Evolutionary conservation across 2,888 invertebrate species (phyloP).

Genomic region (Drosophila mettleri): DNA sequence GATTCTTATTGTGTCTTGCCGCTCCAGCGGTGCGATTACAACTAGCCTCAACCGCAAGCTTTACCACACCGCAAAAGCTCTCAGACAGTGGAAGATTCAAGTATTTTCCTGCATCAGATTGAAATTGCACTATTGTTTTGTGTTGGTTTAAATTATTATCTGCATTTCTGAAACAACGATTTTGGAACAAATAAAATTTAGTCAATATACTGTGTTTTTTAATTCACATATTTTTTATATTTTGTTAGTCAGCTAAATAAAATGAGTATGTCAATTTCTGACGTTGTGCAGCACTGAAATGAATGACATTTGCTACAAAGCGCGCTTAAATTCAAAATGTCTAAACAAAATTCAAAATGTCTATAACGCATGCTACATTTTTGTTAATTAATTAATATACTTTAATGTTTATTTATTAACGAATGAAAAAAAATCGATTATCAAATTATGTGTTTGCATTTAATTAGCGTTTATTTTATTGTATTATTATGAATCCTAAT

Average conservation of each 20-base stretch:
- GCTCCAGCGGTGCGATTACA: slow-evolving; percentile 45
- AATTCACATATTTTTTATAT: background rate
- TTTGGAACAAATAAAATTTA: background rate
- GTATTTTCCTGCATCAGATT: background rate
- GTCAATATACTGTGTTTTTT: no score
- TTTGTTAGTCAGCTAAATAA: background rate
- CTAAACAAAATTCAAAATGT: slow-evolving; percentile 1
- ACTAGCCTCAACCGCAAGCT: slow-evolving; percentile 40
- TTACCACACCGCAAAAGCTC: slow-evolving; percentile 40
- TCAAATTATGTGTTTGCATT: slow-evolving; percentile 31
- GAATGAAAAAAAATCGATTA: slow-evolving; percentile 6
- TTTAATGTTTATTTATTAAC: background rate
- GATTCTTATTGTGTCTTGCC: slow-evolving; percentile 24
- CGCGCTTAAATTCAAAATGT: slow-evolving; percentile 9
- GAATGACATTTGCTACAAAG: background rate
- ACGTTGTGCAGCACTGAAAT: slow-evolving; percentile 12
- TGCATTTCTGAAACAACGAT: background rate
- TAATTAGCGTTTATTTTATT: slow-evolving; percentile 52
- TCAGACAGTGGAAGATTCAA: background rate
- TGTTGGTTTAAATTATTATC: background rate
- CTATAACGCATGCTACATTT: no score
- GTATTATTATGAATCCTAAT: slow-evolving; percentile 54
- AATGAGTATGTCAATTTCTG: background rate
- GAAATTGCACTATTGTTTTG: background rate
- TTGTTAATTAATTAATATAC: background rate